These are phyloP conservation scores for Arvicanthis niloticus DNA, from an alignment of 2,113 vertebrate species.

Conservation along the genomic window DNA sequence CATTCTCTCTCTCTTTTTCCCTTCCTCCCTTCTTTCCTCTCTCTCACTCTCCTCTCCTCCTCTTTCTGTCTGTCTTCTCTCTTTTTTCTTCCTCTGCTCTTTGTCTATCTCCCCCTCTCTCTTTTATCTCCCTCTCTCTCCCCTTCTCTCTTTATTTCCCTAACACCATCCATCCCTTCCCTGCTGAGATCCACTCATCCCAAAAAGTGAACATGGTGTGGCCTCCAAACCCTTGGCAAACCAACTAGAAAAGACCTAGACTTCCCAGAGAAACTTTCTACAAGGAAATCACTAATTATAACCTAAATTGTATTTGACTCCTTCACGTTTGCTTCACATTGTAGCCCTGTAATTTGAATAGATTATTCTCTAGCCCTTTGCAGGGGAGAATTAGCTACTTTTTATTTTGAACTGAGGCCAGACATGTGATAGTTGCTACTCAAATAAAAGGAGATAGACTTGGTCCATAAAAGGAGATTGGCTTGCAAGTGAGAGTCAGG, in stretches of 20 bases:
- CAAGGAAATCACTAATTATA: slow-evolving; percentile 84
- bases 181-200: not conserved
- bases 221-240: slow-evolving; percentile 16
- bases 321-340: slow-evolving; percentile 73
- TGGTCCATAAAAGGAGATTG: slow-evolving; percentile 63
- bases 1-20: too few relatives aligned
- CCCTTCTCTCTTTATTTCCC: not conserved
- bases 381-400: slow-evolving; percentile 76
- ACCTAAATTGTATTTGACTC: slow-evolving; percentile 84
- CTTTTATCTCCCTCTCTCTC: not conserved
- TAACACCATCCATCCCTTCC: not conserved
- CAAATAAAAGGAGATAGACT: slow-evolving; percentile 57
- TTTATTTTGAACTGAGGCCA: slow-evolving; percentile 67
- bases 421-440: not conserved
- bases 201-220: not conserved
- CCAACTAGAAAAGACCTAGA: slow-evolving; percentile 57
- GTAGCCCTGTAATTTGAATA: slow-evolving; percentile 82
- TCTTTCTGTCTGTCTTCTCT: not conserved
- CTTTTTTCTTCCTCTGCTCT: not conserved
- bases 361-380: slow-evolving; percentile 72
- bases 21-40: too few relatives aligned
- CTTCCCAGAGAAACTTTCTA: slow-evolving; percentile 73
- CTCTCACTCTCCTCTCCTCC: not conserved
- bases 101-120: not conserved
- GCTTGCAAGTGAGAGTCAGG: slow-evolving; percentile 62